Evolutionary conservation across 2,888 invertebrate species (phyloP), one percentile per base, ranked within the genome.

Genomic region (Tinea pellionella): DNA sequence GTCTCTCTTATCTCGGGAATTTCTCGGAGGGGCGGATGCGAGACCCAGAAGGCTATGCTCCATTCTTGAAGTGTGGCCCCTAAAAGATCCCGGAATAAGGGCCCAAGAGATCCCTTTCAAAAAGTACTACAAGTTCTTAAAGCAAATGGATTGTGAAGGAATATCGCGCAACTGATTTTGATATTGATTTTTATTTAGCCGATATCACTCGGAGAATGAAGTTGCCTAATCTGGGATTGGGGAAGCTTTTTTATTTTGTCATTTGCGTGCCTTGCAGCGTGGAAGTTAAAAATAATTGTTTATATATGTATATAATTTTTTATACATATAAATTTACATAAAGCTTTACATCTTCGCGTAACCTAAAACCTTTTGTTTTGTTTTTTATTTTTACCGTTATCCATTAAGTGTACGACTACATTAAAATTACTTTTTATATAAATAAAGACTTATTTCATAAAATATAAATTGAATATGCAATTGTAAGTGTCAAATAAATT

Each of bases 1-100:
- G 84, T 85, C 84, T 85, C 81, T 85, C 87, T 87, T 87, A 87
- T 87, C 87, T 86, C 75, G 83, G 82, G 41, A 75, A 77, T 82
- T 84, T 82, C 83, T 79, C 75, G 72, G 78, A 80, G 77, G 80
- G 80, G 78, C 82, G 86, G 85, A 86, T 83, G 81, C 78, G 75
- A 73, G 73, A 68, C 70, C 80, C 78, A 73, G 80, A 80, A 81
- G 78, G 75, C 80, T 71, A 69, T 67, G 70, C 69, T 70, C 68
- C 77, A 78, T 74, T 79, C 77, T 73, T 83, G 82, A 80, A 87
- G 86, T 83, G 81, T 86, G 77, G 78, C 69, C 81, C 80, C 81
- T 84, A 83, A 84, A 81, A 82, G 81, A 76, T 77, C 83, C 80
- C 72, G 75, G 78, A 82, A 85, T 86, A 87, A 87, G 84, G 78